These are phyloP conservation scores for Cottus gobio DNA, from an alignment of 2,113 vertebrate genomes.

Conservation along the genomic window DNA sequence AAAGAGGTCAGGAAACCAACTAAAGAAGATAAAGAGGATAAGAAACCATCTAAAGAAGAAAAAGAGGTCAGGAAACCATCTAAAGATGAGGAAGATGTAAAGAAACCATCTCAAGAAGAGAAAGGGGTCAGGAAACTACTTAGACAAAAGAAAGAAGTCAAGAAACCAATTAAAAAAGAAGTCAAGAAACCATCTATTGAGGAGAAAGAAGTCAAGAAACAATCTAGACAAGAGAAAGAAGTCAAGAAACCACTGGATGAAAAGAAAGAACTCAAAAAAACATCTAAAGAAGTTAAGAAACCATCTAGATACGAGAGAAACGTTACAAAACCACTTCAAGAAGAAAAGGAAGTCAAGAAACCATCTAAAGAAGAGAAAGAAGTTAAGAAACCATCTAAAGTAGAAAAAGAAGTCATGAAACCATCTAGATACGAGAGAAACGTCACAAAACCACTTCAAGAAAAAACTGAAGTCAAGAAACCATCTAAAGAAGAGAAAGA, in stretches of 20 bases:
- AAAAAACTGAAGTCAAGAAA: not conserved
- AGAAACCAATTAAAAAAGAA: constrained; percentile 15
- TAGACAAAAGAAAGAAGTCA: constrained; percentile 5
- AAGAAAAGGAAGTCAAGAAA: constrained; percentile 11
- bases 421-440: not conserved
- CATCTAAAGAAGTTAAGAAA: not conserved
- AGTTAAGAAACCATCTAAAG: not conserved
- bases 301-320: not conserved
- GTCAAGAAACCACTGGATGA: not conserved
- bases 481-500: not conserved
- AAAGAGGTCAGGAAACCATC: not conserved
- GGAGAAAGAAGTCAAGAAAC: not conserved
- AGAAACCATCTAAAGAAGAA: constrained; percentile 33
- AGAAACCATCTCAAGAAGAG: not conserved
- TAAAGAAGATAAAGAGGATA: constrained; percentile 5
- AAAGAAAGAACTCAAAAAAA: constrained; percentile 14
- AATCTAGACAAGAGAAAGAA: not conserved
- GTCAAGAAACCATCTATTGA: constrained; percentile 3
- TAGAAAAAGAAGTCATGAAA: not conserved
- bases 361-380: not conserved
- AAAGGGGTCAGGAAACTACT: not conserved
- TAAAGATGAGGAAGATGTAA: constrained; percentile 22
- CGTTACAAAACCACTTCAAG: not conserved
- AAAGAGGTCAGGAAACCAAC: constrained; percentile 7
- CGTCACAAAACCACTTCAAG: not conserved